Base-by-base conservation (phyloP, 2,113 vertebrate species). In the Rutilus rutilus region DNA sequence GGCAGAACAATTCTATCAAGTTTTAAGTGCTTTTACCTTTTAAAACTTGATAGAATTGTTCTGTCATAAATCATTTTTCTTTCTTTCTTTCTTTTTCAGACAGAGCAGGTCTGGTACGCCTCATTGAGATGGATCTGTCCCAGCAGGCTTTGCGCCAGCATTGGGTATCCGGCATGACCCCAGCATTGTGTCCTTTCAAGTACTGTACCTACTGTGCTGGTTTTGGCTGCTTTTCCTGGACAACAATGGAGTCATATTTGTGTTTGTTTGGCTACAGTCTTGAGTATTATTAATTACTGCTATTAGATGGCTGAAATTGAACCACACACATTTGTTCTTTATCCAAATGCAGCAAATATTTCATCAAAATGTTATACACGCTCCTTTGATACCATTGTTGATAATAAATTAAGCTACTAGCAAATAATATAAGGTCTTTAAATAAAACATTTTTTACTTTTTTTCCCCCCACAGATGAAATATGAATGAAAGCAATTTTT, bases 211-310 rank as follows among this genome's bases (percentile, higher is more conserved):
- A 60, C 77, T 78, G 77, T 78, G 77, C 54, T 78, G 54, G 11
- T 23, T 60, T 78, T 78, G 77, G 52, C 77, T 60, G 77, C 27
- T n/a, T 78, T 77, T 78, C 52, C 52, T 78, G 75, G 77, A 78
- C 77, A 78, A 42, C 77, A 78, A 78, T 78, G 19, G 30, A 39
- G 11, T 39, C 10, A 1, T 33, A 60, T 77, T 77, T 77, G 50
- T 77, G 25, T 78, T 78, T 57, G 76, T 78, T 78, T 78, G 77
- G 54, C 27, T n/a, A 60, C 30, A 60, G 54, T 60, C 54, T 60
- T 10, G 33, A 60, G 19, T 78, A 60, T 78, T 78, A 33, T 33
- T 78, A 60, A 78, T 33, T 25, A 39, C 77, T 39, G 33, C 10
- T 59, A 60, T 60, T 78, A 78, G 77, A 78, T n/a, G 77, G 21